Evolutionary conservation across 2,113 vertebrate species (phyloP), one percentile per base, ranked within the genome.

Genomic region (Capra hircus): DNA sequence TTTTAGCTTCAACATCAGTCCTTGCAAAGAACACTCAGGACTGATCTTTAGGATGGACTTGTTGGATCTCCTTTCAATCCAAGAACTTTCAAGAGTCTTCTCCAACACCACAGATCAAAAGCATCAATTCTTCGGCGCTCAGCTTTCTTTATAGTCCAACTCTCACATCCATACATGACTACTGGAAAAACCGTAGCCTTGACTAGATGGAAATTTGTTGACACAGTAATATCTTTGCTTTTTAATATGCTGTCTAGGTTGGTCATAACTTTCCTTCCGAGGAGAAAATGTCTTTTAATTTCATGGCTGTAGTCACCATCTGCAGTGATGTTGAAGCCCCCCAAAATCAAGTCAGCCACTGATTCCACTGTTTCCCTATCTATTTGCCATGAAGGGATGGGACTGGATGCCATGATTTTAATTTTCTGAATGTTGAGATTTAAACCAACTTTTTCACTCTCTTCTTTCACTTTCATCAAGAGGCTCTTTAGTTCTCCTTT

Each of bases 61-160:
- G 2, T 21, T 71, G 17, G 64, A 71, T 23, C 64, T 71, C n/a
- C n/a, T 71, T 71, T 10, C n/a, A 71, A n/a, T 5, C 64, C 17
- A 71, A 71, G n/a, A 36, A 71, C 64, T 71, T 19, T 36, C 64
- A 71, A 71, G 19, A 71, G 64, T 36, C n/a, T 71, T 36, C 4
- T 36, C 64, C n/a, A 71, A 71, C n/a, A 71, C 17, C 64, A 67
- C 33, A 67, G 17, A 36, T 36, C 64, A 71, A 71, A 71, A 71
- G 64, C n/a, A 71, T 36, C n/a, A 71, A 71, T 71, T 71, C 9
- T 71, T 71, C 0, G 0, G 8, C 0, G 1, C 17, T 71, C 64
- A 36, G 64, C n/a, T 36, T 71, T 71, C 64, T 36, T 71, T 36
- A 71, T 36, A 71, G 33, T 71, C 17, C 17, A 36, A 21, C 33